phyloP scores from a whole-genome alignment of 2,797 vertebrate genomes.

The Muscicapa striata region DNA sequence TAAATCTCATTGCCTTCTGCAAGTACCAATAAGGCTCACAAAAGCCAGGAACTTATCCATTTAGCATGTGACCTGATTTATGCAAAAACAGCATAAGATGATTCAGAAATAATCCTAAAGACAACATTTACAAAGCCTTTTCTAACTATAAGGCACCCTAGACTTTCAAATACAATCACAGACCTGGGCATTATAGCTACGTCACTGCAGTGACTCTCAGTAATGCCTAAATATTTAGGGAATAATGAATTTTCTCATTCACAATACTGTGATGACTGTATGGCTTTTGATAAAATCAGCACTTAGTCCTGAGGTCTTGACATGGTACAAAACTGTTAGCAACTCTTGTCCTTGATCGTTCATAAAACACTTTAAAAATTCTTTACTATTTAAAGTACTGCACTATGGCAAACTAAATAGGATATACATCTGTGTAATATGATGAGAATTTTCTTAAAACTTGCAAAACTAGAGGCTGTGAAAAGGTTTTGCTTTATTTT shows the following conservation, averaged over 20 bases:
- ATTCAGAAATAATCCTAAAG: neutral
- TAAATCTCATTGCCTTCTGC: neutral
- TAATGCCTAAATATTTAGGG: neutral
- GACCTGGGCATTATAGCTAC: neutral
- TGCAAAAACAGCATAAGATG: neutral
- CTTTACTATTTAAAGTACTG: neutral
- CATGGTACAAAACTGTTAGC: neutral
- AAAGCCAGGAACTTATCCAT: neutral
- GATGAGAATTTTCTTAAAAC: neutral
- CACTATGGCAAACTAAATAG: neutral
- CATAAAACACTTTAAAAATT: neutral
- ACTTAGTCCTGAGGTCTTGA: neutral
- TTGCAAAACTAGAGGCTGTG: neutral
- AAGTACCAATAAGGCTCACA: neutral
- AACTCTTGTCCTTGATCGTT: neutral
- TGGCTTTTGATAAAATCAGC: neutral
- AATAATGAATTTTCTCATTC: neutral
- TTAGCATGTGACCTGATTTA: neutral
- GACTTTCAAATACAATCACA: neutral
- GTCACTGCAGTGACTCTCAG: neutral
- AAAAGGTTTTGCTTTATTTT: neutral
- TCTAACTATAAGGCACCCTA: neutral
- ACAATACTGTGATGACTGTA: fast-evolving
- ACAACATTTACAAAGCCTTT: neutral
- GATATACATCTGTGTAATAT: neutral